phyloP scores from a whole-genome alignment of 64 coral and sea anemone species.

The Cladopsammia gracilis region DNA sequence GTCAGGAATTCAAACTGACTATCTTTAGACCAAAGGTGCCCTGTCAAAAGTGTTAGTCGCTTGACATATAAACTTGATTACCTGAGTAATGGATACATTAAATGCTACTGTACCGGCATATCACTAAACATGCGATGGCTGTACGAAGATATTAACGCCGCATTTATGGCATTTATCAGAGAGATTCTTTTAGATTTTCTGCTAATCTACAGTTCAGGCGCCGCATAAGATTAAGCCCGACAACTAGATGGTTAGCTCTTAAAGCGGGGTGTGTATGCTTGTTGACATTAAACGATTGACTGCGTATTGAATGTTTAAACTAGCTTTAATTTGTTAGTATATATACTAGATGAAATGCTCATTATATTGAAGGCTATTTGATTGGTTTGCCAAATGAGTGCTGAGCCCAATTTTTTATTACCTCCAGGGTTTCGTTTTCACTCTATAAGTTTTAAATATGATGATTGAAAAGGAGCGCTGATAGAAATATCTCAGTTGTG shows the following conservation, averaged over 20 bases:
- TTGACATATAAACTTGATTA: conserved; percentile 14
- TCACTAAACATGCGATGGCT: neutral
- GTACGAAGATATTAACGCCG: neutral
- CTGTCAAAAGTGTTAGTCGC: neutral
- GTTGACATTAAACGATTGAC: conserved; percentile 2
- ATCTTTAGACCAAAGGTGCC: neutral
- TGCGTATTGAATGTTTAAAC: neutral
- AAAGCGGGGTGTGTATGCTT: neutral
- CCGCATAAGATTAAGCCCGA: neutral
- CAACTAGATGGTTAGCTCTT: conserved; percentile 5
- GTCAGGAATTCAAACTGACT: neutral
- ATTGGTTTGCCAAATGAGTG: neutral
- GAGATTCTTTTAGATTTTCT: neutral
- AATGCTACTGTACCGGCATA: neutral
- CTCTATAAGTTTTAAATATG: no score
- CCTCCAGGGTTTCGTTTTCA: no score
- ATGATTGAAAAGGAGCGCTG: no score
- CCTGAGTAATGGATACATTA: neutral
- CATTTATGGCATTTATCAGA: conserved; percentile 6
- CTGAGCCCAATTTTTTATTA: no score
- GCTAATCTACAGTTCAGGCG: neutral
- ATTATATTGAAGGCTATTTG: neutral
- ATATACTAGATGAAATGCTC: neutral
- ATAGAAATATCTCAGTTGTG: no score
- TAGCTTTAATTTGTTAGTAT: conserved; percentile 22